These are phyloP conservation scores for Neodon shergylaensis DNA, from an alignment of 2,113 vertebrate genomes.

Conservation along the genomic window DNA sequence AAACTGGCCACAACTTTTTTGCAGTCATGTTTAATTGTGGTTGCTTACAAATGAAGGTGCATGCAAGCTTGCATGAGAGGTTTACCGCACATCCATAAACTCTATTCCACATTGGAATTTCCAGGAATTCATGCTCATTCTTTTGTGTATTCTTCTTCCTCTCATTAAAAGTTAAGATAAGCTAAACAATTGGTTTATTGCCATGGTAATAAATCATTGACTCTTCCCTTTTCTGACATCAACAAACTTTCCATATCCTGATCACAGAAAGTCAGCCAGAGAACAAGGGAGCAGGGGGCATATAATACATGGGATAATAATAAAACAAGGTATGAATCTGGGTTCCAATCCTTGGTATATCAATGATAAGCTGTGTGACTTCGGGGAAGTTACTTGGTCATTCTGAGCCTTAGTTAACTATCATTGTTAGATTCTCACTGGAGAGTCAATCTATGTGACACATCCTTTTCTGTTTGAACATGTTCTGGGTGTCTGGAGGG, in stretches of 20 bases:
- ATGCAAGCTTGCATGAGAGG: not conserved
- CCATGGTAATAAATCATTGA: not conserved
- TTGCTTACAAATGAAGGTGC: conserved; percentile 24
- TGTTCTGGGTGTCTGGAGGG: not conserved
- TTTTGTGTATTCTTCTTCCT: not conserved
- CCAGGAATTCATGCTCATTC: not conserved
- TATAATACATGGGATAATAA: not conserved
- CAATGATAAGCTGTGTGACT: conserved; percentile 15
- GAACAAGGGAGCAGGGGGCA: no score
- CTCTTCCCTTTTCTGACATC: conserved; percentile 11
- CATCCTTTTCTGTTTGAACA: not conserved
- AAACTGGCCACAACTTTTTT: not conserved
- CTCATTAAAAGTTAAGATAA: conserved; percentile 32
- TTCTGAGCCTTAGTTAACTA: not conserved
- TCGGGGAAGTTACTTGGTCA: conserved; percentile 9
- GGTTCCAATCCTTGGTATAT: not conserved
- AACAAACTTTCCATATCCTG: not conserved
- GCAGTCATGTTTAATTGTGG: not conserved
- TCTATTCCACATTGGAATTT: conserved; percentile 9
- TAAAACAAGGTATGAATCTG: conserved; percentile 21
- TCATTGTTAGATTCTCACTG: conserved; percentile 19
- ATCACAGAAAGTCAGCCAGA: not conserved
- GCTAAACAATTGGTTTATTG: not conserved
- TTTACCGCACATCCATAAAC: not conserved
- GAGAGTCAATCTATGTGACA: not conserved